These are phyloP conservation scores for Sprattus sprattus DNA, from an alignment of 2,113 vertebrate genomes.

Conservation along the genomic window DNA sequence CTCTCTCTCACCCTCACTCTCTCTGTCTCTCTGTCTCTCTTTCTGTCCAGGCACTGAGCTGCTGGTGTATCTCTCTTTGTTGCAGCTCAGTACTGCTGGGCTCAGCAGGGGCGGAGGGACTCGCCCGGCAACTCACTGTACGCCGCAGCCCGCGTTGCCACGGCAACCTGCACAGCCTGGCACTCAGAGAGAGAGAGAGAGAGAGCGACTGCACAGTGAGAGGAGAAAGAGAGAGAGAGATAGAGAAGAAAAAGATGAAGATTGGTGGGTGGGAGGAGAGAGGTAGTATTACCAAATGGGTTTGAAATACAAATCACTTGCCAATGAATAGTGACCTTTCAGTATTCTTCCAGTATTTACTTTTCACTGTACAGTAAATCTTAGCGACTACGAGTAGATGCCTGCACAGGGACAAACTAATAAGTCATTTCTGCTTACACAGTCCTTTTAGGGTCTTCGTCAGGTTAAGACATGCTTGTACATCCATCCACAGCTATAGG, in stretches of 20 bases:
- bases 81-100: conserved; percentile 25
- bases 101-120: conserved; percentile 45
- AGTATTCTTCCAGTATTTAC: neutral
- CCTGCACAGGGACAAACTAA: neutral
- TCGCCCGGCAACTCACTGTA: conserved; percentile 36
- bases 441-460: neutral
- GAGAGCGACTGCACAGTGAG: neutral
- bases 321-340: conserved; percentile 6
- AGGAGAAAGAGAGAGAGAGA: neutral
- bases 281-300: neutral
- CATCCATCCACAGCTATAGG: neutral
- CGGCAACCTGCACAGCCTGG: conserved; percentile 52
- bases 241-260: neutral
- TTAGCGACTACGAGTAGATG: neutral
- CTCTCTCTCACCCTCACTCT: neutral
- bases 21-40: conserved; percentile 15
- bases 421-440: neutral
- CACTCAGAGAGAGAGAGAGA: conserved; percentile 38
- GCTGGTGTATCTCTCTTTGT: neutral
- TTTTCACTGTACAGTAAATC: neutral
- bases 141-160: conserved; percentile 46
- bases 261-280: neutral
- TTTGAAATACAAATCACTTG: neutral
- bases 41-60: neutral
- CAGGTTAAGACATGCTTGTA: neutral